phyloP scores from a whole-genome alignment of 2,113 vertebrate species.

The Anoplopoma fimbria region DNA sequence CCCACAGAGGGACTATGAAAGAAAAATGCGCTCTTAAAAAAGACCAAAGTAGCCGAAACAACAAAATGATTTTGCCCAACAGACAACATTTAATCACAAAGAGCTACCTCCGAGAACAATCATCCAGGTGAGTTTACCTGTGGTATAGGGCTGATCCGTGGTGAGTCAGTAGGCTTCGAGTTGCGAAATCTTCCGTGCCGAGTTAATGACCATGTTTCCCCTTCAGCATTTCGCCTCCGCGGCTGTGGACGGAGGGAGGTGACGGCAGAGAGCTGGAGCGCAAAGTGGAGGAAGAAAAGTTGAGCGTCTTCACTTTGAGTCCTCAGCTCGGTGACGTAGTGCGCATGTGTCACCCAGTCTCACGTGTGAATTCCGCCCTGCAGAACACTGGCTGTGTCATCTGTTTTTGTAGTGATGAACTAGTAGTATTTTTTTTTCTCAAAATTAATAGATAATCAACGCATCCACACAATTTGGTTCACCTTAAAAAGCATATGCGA shows the following conservation, averaged over 20 bases:
- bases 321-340: conserved; percentile 46
- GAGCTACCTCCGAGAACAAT: background rate
- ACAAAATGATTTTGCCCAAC: background rate
- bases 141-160: background rate
- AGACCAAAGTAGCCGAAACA: background rate
- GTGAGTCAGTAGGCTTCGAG: conserved; percentile 34
- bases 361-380: conserved; percentile 26
- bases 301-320: conserved; percentile 1
- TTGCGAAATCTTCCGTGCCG: conserved; percentile 28
- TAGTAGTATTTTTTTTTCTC: too few species aligned
- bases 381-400: background rate
- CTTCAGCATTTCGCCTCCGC: background rate
- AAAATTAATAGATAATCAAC: too few species aligned
- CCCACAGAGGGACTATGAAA: background rate
- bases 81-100: background rate
- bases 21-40: background rate
- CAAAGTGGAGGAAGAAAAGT: background rate
- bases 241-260: background rate
- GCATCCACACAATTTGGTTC: too few species aligned
- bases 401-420: too few species aligned
- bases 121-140: conserved; percentile 64
- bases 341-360: conserved; percentile 43
- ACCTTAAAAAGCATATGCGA: background rate
- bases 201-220: conserved; percentile 37
- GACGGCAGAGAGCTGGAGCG: background rate